Percentiles rank a stretch among this genome's conserved stretches.
phyloP scores from a whole-genome alignment of 2,888 invertebrate genomes.

The Eupeodes latifasciatus region DNA sequence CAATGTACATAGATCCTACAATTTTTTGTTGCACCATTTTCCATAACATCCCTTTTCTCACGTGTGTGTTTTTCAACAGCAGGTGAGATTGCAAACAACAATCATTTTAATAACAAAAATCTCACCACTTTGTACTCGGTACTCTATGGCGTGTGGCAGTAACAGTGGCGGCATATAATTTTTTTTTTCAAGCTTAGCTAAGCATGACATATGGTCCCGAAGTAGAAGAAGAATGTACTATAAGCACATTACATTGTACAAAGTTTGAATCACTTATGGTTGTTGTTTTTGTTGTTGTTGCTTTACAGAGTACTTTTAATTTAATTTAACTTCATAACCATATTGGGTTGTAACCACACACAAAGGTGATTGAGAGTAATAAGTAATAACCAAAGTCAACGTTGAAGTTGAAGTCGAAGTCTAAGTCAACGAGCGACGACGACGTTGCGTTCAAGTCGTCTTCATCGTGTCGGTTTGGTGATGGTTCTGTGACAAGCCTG shows the following conservation, averaged over 20 bases:
- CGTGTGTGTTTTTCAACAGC: conserved; percentile 1
- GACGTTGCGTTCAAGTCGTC: not conserved
- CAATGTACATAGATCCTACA: not conserved
- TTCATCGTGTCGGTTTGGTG: not conserved
- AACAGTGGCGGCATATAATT: conserved; percentile 54
- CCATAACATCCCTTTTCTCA: conserved; percentile 69
- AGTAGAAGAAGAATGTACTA: conserved; percentile 19
- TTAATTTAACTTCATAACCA: conserved; percentile 64
- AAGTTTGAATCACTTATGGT: conserved; percentile 31
- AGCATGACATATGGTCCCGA: conserved; percentile 70
- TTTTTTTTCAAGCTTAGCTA: conserved; percentile 72
- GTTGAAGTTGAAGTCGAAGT: not conserved
- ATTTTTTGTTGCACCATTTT: conserved; percentile 37
- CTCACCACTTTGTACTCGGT: conserved; percentile 4
- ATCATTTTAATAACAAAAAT: conserved; percentile 24
- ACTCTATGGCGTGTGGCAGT: conserved; percentile 53
- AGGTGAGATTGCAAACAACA: conserved; percentile 66
- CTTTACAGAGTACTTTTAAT: conserved; percentile 32
- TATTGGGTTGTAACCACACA: conserved; percentile 59
- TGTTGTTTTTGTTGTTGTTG: not conserved
- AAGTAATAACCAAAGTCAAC: conserved; percentile 57
- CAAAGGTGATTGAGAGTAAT: conserved; percentile 60
- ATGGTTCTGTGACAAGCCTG: conserved; percentile 54
- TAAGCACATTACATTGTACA: conserved; percentile 3
- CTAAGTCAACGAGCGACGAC: not conserved